These are phyloP conservation scores for Samia ricini DNA, from an alignment of 1,140 invertebrate genomes.

Conservation along the genomic window DNA sequence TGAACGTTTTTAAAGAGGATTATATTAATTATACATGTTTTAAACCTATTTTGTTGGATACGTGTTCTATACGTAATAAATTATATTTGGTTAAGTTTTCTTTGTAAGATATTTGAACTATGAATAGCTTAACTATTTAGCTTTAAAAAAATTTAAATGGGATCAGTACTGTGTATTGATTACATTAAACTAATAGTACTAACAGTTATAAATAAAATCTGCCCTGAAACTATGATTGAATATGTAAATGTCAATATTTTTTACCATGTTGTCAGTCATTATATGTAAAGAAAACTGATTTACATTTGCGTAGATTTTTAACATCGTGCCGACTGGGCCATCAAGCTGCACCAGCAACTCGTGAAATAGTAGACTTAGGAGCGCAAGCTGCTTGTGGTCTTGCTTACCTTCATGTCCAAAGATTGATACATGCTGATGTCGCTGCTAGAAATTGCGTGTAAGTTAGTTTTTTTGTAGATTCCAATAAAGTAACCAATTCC, in stretches of 20 bases:
- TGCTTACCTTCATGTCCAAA: slow-evolving; percentile 92
- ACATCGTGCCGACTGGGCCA: slow-evolving; percentile 81
- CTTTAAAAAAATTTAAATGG: no score
- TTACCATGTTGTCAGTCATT: neutral
- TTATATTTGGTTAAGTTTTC: no score
- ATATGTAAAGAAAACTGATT: neutral
- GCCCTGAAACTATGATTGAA: no score
- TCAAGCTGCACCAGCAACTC: slow-evolving; percentile 81
- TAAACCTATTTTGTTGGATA: neutral
- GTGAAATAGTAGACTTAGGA: slow-evolving; percentile 94
- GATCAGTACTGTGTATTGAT: no score
- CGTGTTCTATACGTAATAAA: neutral
- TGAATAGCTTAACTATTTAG: no score
- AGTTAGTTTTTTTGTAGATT: no score
- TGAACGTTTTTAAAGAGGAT: neutral
- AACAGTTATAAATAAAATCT: no score
- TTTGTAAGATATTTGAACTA: no score
- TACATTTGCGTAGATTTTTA: slow-evolving; percentile 76
- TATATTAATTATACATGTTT: neutral
- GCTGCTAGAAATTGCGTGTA: slow-evolving; percentile 90
- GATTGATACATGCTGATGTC: slow-evolving; percentile 93
- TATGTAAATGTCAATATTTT: no score
- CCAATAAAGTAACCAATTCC: no score
- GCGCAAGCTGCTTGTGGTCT: slow-evolving; percentile 92
- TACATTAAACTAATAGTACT: no score